Evolutionary conservation across 1,140 invertebrate genomes (phyloP).

Genomic region (Aphidius gifuensis): DNA sequence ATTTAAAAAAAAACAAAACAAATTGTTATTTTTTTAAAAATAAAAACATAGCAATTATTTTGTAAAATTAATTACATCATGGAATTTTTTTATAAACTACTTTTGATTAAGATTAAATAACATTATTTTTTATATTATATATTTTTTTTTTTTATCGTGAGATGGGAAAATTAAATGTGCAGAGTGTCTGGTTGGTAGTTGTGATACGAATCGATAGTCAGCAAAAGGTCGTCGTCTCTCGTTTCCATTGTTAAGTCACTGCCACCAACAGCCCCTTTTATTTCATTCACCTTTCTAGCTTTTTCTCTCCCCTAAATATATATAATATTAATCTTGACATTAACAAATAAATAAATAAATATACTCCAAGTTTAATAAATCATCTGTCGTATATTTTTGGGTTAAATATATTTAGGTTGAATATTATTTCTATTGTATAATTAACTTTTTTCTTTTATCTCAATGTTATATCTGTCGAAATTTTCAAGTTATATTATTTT

Average conservation of each 20-base stretch:
- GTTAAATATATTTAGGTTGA: background rate
- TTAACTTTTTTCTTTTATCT: too few species aligned
- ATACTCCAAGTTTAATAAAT: background rate
- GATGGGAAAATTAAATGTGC: background rate
- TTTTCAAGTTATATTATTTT: too few species aligned
- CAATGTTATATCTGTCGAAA: too few species aligned
- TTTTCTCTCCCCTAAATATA: background rate
- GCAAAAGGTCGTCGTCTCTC: slow-evolving; percentile 35
- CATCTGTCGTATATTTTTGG: background rate
- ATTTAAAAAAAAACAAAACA: too few species aligned
- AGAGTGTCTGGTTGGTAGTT: slow-evolving; percentile 20
- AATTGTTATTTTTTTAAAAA: too few species aligned
- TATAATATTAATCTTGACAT: background rate
- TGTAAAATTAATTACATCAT: too few species aligned
- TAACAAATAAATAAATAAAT: background rate
- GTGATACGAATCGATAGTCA: slow-evolving; percentile 33
- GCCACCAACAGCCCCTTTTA: background rate
- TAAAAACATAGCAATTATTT: too few species aligned
- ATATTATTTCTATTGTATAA: background rate
- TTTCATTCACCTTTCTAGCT: background rate
- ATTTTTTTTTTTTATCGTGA: too few species aligned
- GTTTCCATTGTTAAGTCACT: slow-evolving; percentile 32
- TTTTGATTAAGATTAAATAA: too few species aligned
- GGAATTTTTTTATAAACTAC: too few species aligned
- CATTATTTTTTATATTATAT: too few species aligned